Conservation (phyloP, 2,888 invertebrate genomes). For the Plebejus anna region DNA sequence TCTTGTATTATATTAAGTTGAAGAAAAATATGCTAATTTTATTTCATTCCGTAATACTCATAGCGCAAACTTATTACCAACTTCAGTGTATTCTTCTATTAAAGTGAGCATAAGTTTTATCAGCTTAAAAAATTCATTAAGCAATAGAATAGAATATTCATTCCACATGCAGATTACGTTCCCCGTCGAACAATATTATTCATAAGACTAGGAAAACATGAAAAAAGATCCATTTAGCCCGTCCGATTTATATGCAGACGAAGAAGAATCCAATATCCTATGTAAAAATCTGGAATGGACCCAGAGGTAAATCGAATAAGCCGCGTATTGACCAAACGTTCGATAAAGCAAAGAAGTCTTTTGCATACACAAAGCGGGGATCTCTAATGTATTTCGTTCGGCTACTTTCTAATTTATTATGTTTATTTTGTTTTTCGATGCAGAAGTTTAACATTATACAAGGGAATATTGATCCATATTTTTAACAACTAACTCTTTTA, state of each 20-base stretch:
- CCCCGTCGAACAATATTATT: conserved; percentile 26
- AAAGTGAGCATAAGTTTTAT: conserved; percentile 26
- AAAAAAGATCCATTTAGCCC: conserved; percentile 42
- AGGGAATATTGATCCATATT: neutral
- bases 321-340: conserved; percentile 50
- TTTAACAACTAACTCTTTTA: no score
- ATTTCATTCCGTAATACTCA: conserved; percentile 21
- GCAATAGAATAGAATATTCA: conserved; percentile 32
- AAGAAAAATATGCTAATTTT: conserved; percentile 27
- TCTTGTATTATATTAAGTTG: conserved; percentile 6
- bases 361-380: conserved; percentile 24
- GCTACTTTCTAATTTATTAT: conserved; percentile 2
- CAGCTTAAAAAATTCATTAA: conserved; percentile 23
- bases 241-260: conserved; percentile 46
- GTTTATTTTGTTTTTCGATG: neutral
- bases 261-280: conserved; percentile 63
- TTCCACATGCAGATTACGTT: conserved; percentile 28
- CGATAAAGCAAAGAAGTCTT: conserved; percentile 40
- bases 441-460: neutral
- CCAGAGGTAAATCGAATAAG: conserved; percentile 47
- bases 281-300: conserved; percentile 53
- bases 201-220: conserved; percentile 33
- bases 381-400: conserved; percentile 26
- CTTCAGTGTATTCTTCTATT: conserved; percentile 18
- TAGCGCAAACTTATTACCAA: conserved; percentile 19